Evolutionary conservation across 2,113 vertebrate genomes (phyloP).

Genomic region (Alouatta palliata): DNA sequence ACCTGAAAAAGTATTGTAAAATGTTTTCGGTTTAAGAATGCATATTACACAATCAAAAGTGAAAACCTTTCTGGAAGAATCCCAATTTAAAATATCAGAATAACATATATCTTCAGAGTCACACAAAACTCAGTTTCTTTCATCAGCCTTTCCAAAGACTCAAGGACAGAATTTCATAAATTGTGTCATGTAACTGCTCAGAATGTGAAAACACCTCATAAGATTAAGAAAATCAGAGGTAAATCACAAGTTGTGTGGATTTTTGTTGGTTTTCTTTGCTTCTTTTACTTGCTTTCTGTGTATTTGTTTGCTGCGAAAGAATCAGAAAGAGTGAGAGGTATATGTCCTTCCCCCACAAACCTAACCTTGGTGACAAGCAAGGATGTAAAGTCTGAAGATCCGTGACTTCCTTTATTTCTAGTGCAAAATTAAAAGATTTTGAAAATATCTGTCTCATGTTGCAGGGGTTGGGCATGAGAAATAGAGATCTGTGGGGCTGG

Average conservation of each 20-base stretch:
- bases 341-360: not conserved
- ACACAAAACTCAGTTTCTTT: not conserved
- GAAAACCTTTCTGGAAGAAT: not conserved
- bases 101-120: not conserved
- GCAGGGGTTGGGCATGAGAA: accelerated
- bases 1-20: not conserved
- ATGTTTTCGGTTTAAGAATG: not conserved
- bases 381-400: not conserved
- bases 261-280: not conserved
- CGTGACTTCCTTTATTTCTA: not conserved
- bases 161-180: not conserved
- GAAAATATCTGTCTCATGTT: not conserved
- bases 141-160: not conserved
- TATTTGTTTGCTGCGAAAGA: not conserved
- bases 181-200: not conserved
- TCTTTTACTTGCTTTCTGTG: not conserved
- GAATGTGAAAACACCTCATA: not conserved
- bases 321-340: not conserved
- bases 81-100: not conserved
- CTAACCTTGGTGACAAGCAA: not conserved
- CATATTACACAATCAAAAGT: not conserved
- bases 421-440: not conserved
- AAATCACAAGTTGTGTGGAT: not conserved
- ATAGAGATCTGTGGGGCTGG: not conserved
- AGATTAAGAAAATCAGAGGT: constrained; percentile 36